A percentile compares a stretch with the other conserved stretches of the same genome.
phyloP scores from a whole-genome alignment of 2,113 vertebrate species.

The Hoplias malabaricus region DNA sequence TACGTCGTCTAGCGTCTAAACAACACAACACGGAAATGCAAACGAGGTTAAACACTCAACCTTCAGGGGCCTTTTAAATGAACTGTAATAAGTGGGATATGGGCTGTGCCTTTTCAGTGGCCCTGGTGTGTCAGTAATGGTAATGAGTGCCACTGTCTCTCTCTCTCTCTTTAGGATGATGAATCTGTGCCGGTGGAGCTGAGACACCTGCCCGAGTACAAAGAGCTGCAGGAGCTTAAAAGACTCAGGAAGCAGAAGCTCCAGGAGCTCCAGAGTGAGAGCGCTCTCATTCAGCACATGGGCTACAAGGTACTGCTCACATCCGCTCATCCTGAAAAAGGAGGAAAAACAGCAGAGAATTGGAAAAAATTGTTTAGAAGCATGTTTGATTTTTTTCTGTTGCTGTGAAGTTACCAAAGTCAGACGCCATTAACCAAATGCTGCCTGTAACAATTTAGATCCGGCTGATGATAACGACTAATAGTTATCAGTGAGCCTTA shows the following conservation, averaged over 20 bases:
- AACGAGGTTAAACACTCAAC: too few relatives aligned
- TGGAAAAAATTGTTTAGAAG: too few relatives aligned
- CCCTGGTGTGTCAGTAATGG: background rate
- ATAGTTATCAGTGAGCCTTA: too few relatives aligned
- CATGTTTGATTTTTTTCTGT: too few relatives aligned
- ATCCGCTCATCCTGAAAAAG: too few relatives aligned
- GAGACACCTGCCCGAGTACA: constrained; percentile 89
- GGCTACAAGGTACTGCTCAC: constrained; percentile 96
- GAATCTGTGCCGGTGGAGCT: constrained; percentile 86
- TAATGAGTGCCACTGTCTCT: background rate
- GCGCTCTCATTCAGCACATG: constrained; percentile 80
- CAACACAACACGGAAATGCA: too few relatives aligned
- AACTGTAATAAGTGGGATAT: background rate
- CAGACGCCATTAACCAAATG: too few relatives aligned
- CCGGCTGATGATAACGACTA: too few relatives aligned
- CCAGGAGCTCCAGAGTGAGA: constrained; percentile 88
- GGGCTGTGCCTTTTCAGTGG: background rate
- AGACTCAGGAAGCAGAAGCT: constrained; percentile 91
- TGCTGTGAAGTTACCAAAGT: too few relatives aligned
- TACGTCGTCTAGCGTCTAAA: too few relatives aligned
- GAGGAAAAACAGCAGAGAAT: too few relatives aligned
- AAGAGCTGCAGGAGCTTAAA: constrained; percentile 93
- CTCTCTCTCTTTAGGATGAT: constrained; percentile 83
- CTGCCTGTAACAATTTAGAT: too few relatives aligned
- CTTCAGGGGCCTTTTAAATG: background rate